A percentile compares a stretch with the other conserved stretches of the same genome.
phyloP scores from a whole-genome alignment of 2,113 vertebrate species.

The Eclectus roratus region DNA sequence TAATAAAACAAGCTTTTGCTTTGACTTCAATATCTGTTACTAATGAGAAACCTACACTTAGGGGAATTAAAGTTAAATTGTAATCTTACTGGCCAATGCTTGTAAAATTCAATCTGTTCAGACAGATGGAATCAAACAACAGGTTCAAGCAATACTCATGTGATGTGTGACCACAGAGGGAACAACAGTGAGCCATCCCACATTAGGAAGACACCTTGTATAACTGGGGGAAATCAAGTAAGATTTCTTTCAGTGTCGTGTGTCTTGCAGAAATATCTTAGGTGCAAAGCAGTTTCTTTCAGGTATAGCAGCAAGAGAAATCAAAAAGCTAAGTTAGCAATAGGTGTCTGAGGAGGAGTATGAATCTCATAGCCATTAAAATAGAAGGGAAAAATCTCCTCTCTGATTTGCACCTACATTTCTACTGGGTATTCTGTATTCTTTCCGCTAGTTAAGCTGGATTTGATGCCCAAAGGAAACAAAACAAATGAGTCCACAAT shows the following conservation, averaged over 20 bases:
- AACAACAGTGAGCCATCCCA: not conserved
- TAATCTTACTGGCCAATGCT: not conserved
- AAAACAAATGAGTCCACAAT: not conserved
- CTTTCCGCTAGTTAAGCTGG: not conserved
- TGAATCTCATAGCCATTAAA: slow-evolving; percentile 17
- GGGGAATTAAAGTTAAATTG: not conserved
- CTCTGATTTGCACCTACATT: not conserved
- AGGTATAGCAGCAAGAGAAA: slow-evolving; percentile 4
- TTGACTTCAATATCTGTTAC: not conserved
- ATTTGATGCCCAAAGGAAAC: not conserved
- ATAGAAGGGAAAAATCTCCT: not conserved
- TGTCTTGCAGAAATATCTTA: not conserved
- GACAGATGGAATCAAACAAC: not conserved
- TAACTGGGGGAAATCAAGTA: not conserved
- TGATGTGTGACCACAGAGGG: not conserved
- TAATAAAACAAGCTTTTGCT: slow-evolving; percentile 8
- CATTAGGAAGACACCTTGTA: not conserved
- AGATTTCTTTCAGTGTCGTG: not conserved
- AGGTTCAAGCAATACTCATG: not conserved
- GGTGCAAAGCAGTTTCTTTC: not conserved
- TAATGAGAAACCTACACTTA: not conserved
- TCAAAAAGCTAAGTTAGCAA: slow-evolving; percentile 1
- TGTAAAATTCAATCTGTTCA: not conserved
- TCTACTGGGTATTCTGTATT: not conserved
- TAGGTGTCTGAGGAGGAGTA: not conserved